Base-by-base conservation (phyloP, 1,140 invertebrate species). In the Himalopsyche phryganea region DNA sequence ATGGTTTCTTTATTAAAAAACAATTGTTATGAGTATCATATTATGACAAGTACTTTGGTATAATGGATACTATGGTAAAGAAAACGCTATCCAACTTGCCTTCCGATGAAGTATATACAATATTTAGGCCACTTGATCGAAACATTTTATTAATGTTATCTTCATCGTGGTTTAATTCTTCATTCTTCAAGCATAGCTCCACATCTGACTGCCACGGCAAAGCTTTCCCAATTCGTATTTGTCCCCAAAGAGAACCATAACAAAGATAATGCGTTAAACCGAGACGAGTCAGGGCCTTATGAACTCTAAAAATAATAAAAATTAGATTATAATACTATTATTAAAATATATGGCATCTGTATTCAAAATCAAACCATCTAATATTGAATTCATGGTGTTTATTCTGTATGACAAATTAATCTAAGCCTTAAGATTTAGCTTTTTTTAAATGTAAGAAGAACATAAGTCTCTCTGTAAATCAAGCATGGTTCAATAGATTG, bases 241-340 rank as follows among this genome's bases (percentile, higher is more conserved):
- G 71, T 59, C 71, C 71, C 71, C 71, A 73, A 1, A 73, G 66
- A 1, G 67, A 70, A 17, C 71, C 71, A 10, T 72, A 66, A 51
- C 71, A 73, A n/a, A 73, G 62, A 60, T 72, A 73, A 63, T 73
- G 71, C n/a, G 71, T 68, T 20, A 72, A 60, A 1, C 66, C 67
- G 15, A 71, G 51, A 32, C 71, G 71, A 14, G 67, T 63, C 14
- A 73, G 50, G n/a, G 72, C 69, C 45, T 67, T 56, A 41, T 73
- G 71, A 28, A 66, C 66, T 58, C 71, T 73, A 44, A 32, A 28
- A 9, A 4, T 6, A 40, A 40, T 40, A 40, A 40, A 40, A 13
- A 5, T 40, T 6, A 6, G 3, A 28, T 40, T 40, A 40, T 13
- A 40, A 40, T 40, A 40, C 33, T n/a, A 6, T 35, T 35, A 35